Conservation (phyloP, 2,797 vertebrate genomes). For the Hydrophis major region DNA sequence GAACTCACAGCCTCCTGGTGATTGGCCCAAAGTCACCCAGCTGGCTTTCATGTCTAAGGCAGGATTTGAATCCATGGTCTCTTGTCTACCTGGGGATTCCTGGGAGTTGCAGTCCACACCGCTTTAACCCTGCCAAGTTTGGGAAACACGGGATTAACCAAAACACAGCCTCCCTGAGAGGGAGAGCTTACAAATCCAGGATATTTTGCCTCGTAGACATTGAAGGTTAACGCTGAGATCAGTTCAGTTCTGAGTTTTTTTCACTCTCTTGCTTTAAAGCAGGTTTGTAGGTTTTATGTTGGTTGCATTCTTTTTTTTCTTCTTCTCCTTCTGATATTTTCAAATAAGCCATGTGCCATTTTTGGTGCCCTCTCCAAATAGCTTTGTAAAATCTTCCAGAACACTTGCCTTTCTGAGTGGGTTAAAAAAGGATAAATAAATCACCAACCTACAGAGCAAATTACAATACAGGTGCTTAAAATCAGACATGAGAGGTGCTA, state of each 20-base stretch:
- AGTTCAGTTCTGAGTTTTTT: background rate
- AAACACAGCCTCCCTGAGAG: background rate
- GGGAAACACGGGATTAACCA: background rate
- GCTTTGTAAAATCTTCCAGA: background rate
- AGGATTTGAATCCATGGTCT: background rate
- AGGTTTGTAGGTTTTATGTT: accelerated
- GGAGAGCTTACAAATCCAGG: background rate
- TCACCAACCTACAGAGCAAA: background rate
- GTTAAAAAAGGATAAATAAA: background rate
- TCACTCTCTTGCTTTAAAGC: background rate
- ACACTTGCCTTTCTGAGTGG: background rate
- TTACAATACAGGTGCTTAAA: background rate
- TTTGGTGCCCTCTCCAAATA: background rate
- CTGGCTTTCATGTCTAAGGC: too few species aligned
- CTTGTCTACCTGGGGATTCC: background rate
- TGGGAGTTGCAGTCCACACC: background rate
- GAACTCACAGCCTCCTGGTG: too few species aligned
- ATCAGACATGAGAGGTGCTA: accelerated
- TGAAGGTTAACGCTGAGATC: background rate
- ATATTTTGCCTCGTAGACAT: background rate
- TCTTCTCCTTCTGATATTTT: background rate
- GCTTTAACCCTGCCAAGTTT: background rate
- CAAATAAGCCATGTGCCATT: background rate
- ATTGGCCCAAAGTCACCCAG: too few species aligned
- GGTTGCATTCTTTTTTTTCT: background rate